Evolutionary conservation across 2,888 invertebrate species (phyloP).

Genomic region (Tromatobia lineatoria): DNA sequence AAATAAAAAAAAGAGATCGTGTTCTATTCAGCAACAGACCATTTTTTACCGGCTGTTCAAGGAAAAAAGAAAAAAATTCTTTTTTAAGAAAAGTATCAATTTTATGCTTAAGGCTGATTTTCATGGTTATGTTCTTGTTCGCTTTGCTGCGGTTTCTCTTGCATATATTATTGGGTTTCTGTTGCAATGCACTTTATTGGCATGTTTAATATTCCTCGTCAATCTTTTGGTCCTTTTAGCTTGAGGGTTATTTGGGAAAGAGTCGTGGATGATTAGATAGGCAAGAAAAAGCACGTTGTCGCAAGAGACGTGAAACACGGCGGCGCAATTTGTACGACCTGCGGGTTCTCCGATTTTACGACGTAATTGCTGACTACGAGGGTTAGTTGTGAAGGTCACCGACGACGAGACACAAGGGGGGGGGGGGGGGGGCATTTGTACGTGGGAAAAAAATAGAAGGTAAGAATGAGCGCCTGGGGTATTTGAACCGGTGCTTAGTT

Average conservation of each 20-base stretch:
- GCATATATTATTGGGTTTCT: neutral
- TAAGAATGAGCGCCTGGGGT: conserved; percentile 31
- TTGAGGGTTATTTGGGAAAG: conserved; percentile 27
- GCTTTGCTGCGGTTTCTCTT: no score
- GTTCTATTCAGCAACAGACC: no score
- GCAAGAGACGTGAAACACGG: conserved; percentile 59
- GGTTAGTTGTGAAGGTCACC: conserved; percentile 49
- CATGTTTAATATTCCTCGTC: neutral
- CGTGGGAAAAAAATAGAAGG: conserved; percentile 38
- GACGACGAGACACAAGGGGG: conserved; percentile 31
- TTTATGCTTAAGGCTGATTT: no score
- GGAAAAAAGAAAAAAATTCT: no score
- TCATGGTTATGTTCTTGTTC: no score
- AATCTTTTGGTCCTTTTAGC: neutral
- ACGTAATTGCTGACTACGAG: conserved; percentile 73
- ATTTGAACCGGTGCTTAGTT: conserved; percentile 75
- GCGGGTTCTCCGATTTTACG: conserved; percentile 74
- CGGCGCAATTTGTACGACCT: conserved; percentile 72
- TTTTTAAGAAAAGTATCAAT: no score
- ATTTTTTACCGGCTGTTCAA: no score
- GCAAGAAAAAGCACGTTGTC: conserved; percentile 46
- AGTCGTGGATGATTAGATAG: neutral
- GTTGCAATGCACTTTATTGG: neutral
- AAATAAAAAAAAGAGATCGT: no score
- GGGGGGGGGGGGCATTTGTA: conserved; percentile 3